phyloP scores from a whole-genome alignment of 2,888 invertebrate genomes.

The Sepioteuthis lessoniana region DNA sequence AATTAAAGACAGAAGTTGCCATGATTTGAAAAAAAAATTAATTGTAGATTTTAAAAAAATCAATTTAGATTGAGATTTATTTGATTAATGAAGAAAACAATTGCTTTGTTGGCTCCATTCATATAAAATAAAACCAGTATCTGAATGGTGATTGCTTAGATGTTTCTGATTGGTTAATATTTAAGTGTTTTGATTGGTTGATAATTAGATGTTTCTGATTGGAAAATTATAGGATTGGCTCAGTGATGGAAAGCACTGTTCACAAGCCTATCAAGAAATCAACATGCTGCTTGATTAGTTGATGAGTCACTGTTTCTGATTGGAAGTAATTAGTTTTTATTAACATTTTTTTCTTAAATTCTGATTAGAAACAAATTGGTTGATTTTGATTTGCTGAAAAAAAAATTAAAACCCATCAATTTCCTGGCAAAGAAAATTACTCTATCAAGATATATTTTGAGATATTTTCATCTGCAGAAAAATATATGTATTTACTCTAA shows the following conservation, averaged over 20 bases:
- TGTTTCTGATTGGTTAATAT: conserved; percentile 33
- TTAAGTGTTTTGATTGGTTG: conserved; percentile 11
- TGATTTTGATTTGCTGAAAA: background rate
- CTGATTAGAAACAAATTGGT: background rate
- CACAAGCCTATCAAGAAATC: background rate
- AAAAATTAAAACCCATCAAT: background rate
- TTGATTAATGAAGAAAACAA: conserved; percentile 5
- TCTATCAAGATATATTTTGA: background rate
- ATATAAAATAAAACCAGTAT: conserved; percentile 33
- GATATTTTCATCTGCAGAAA: too few species aligned
- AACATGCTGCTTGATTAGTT: conserved; percentile 15
- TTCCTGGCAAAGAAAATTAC: background rate
- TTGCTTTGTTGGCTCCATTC: background rate
- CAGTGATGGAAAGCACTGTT: background rate
- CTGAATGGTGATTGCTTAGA: conserved; percentile 24
- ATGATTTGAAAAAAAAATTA: background rate
- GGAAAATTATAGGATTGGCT: conserved; percentile 24
- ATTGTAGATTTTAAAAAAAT: background rate
- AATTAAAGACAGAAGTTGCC: background rate
- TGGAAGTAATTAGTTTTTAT: background rate
- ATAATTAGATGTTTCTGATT: conserved; percentile 13
- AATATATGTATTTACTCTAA: background rate
- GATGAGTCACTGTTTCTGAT: background rate
- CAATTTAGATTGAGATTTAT: conserved; percentile 16
- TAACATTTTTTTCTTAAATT: background rate